A percentile compares a stretch with the other conserved stretches of the same genome.
phyloP scores from a whole-genome alignment of 2,888 invertebrate species.

The Pyrrhia umbra region DNA sequence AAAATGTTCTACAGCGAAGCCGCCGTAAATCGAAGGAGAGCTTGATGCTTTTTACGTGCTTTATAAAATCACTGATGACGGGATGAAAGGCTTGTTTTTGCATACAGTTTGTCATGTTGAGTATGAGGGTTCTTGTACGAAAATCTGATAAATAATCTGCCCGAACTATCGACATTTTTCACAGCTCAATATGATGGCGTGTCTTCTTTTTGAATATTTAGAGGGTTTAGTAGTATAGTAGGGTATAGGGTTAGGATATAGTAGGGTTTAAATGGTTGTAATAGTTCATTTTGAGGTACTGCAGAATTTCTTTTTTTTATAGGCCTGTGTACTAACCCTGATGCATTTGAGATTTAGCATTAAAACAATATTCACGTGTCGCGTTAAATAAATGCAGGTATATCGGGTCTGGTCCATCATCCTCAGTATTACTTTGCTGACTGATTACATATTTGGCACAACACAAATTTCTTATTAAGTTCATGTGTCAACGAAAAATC shows the following conservation, averaged over 20 bases:
- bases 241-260: not conserved
- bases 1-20: constrained; percentile 65
- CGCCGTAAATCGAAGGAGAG: constrained; percentile 47
- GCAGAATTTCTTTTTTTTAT: not conserved
- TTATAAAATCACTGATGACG: constrained; percentile 50
- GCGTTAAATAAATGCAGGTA: too few relatives aligned
- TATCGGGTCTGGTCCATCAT: too few relatives aligned
- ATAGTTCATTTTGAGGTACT: not conserved
- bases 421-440: too few relatives aligned
- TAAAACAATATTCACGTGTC: too few relatives aligned
- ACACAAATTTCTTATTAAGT: too few relatives aligned
- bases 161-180: not conserved
- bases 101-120: constrained; percentile 48
- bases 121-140: constrained; percentile 1
- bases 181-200: not conserved
- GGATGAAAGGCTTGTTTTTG: constrained; percentile 34
- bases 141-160: constrained; percentile 20
- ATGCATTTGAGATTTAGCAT: too few relatives aligned
- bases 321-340: too few relatives aligned
- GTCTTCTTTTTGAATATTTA: not conserved
- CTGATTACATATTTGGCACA: too few relatives aligned
- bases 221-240: not conserved
- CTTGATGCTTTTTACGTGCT: constrained; percentile 55
- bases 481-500: too few relatives aligned
- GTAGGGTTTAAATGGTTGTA: not conserved